Percentiles rank a stretch among this genome's conserved stretches.
These are phyloP conservation scores for Coptotermes formosanus DNA, from an alignment of 1,140 invertebrate species.

Conservation along the genomic window DNA sequence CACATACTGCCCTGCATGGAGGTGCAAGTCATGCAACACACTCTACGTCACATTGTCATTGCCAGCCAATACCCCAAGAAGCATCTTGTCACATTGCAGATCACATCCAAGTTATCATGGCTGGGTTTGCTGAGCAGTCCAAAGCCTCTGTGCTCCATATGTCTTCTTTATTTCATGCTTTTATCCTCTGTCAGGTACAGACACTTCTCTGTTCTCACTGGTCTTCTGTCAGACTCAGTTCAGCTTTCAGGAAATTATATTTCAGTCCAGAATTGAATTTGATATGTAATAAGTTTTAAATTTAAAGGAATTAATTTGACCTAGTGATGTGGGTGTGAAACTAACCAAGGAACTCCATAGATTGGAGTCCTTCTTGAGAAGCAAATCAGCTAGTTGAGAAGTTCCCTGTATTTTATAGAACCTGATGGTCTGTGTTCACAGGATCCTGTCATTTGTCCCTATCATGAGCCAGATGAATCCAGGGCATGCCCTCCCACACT, in stretches of 20 bases:
- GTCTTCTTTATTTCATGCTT: conserved; percentile 83
- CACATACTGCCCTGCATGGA: conserved; percentile 72
- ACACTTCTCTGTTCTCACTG: not conserved
- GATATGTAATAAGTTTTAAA: too few relatives aligned
- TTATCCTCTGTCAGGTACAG: conserved; percentile 73
- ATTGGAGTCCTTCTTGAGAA: too few relatives aligned
- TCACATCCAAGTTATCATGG: conserved; percentile 92
- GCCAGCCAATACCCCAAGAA: conserved; percentile 92
- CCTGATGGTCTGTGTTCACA: too few relatives aligned
- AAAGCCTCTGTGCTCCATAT: conserved; percentile 89
- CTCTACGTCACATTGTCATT: conserved; percentile 42
- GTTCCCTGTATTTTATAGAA: too few relatives aligned
- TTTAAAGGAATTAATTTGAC: too few relatives aligned
- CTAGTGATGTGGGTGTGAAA: too few relatives aligned
- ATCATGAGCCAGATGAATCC: too few relatives aligned
- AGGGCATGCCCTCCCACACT: too few relatives aligned
- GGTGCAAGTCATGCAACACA: conserved; percentile 42
- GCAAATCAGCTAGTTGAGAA: too few relatives aligned
- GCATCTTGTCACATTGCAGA: conserved; percentile 95
- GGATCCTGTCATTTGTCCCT: too few relatives aligned
- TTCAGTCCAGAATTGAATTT: too few relatives aligned
- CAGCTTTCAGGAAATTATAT: not conserved
- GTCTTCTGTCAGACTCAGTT: not conserved
- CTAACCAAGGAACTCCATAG: too few relatives aligned
- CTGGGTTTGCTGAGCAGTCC: conserved; percentile 94